These are phyloP conservation scores for Callyntrura sp. DNA, from an alignment of 2,888 invertebrate species.

Conservation along the genomic window DNA sequence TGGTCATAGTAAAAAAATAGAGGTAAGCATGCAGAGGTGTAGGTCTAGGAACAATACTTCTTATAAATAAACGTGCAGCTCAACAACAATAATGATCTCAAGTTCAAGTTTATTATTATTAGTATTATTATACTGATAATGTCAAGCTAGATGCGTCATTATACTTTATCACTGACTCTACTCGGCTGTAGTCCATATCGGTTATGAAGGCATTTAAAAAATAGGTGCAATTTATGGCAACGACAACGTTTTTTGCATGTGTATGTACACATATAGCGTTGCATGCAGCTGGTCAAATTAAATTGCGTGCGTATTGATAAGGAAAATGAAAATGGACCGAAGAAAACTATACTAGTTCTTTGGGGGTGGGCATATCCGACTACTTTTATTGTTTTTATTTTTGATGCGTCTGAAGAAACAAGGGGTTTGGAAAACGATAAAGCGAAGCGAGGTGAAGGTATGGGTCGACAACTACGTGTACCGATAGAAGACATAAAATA, in stretches of 20 bases:
- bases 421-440: too few relatives aligned
- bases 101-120: constrained; percentile 52
- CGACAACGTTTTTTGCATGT: neutral
- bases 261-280: neutral
- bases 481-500: too few relatives aligned
- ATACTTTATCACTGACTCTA: neutral
- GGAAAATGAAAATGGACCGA: too few relatives aligned
- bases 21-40: neutral
- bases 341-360: too few relatives aligned
- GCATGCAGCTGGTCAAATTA: neutral
- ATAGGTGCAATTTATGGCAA: neutral
- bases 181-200: too few relatives aligned
- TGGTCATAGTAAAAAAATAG: constrained; percentile 44
- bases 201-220: neutral
- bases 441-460: too few relatives aligned
- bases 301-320: too few relatives aligned
- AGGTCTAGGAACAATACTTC: neutral
- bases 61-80: constrained; percentile 13
- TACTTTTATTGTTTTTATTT: too few relatives aligned
- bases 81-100: constrained; percentile 18
- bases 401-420: too few relatives aligned
- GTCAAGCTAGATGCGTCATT: too few relatives aligned
- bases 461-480: too few relatives aligned
- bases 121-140: neutral
- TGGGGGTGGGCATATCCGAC: too few relatives aligned